These are phyloP conservation scores for Danionella dracula DNA, from an alignment of 2,797 vertebrate genomes.

Conservation along the genomic window DNA sequence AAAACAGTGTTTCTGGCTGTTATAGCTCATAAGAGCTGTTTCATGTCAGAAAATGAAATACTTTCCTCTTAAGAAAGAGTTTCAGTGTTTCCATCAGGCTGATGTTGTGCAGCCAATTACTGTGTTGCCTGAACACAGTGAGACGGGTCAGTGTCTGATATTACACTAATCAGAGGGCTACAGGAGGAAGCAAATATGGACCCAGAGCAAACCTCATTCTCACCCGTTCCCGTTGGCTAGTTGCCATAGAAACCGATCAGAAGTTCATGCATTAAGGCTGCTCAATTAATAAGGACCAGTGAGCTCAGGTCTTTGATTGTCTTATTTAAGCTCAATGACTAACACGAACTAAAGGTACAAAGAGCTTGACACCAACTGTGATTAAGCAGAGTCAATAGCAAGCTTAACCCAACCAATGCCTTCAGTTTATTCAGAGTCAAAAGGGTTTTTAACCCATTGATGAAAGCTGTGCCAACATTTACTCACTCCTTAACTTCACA, in stretches of 20 bases:
- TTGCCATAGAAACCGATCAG: slow-evolving; percentile 35
- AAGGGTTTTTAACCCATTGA: too few species aligned
- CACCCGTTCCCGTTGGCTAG: slow-evolving; percentile 7
- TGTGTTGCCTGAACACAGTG: not conserved
- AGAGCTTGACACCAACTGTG: not conserved
- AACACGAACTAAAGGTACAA: slow-evolving; percentile 11
- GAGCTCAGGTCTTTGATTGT: slow-evolving; percentile 13
- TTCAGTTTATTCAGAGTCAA: not conserved
- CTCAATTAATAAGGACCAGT: slow-evolving; percentile 21
- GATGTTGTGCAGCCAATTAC: not conserved
- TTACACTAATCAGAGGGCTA: slow-evolving; percentile 18
- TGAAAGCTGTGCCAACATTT: too few species aligned
- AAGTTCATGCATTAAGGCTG: slow-evolving; percentile 27
- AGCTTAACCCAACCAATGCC: too few species aligned
- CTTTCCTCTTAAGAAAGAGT: not conserved
- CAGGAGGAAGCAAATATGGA: slow-evolving; percentile 1
- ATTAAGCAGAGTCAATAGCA: not conserved
- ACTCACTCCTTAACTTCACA: too few species aligned
- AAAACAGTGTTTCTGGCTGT: too few species aligned
- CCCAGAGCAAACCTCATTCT: slow-evolving; percentile 4
- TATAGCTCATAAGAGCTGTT: too few species aligned
- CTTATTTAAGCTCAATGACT: slow-evolving; percentile 14
- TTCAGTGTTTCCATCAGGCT: not conserved
- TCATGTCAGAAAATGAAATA: too few species aligned
- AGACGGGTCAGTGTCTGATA: slow-evolving; percentile 3